A percentile compares a stretch with the other conserved stretches of the same genome.
phyloP scores from a whole-genome alignment of 2,888 invertebrate genomes.

The Trichopoda pennipes region DNA sequence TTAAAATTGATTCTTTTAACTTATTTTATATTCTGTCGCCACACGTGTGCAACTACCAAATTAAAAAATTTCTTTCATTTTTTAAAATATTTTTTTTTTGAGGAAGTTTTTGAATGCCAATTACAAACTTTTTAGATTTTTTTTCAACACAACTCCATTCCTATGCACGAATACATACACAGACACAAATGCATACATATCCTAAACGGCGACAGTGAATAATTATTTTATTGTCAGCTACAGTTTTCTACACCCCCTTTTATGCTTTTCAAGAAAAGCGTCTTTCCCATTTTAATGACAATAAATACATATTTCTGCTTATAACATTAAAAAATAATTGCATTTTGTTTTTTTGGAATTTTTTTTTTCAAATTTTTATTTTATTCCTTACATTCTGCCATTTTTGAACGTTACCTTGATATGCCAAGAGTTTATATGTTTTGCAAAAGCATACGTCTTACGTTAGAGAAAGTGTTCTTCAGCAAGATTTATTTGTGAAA shows the following conservation, averaged over 20 bases:
- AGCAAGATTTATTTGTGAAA: conserved; percentile 27
- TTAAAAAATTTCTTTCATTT: too few species aligned
- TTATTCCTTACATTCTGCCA: conserved; percentile 13
- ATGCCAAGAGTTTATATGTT: not conserved
- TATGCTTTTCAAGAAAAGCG: not conserved
- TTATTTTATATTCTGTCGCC: too few species aligned
- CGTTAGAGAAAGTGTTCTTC: conserved; percentile 22
- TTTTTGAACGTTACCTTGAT: conserved; percentile 25
- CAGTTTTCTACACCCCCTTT: not conserved
- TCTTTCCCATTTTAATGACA: not conserved
- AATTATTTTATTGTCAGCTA: conserved; percentile 27
- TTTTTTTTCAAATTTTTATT: conserved; percentile 19
- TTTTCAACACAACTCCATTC: not conserved
- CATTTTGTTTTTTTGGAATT: conserved; percentile 52
- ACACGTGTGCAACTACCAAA: too few species aligned
- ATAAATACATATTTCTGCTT: conserved; percentile 41
- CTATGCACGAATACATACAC: too few species aligned
- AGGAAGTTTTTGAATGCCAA: conserved; percentile 63
- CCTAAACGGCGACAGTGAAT: not conserved
- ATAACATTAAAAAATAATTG: conserved; percentile 69
- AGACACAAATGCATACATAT: too few species aligned
- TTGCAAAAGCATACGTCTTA: conserved; percentile 17
- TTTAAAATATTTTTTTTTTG: not conserved
- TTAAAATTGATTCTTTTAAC: too few species aligned
- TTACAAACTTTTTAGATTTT: conserved; percentile 62